phyloP scores from a whole-genome alignment of 2,888 invertebrate species.

The Formica aserva region DNA sequence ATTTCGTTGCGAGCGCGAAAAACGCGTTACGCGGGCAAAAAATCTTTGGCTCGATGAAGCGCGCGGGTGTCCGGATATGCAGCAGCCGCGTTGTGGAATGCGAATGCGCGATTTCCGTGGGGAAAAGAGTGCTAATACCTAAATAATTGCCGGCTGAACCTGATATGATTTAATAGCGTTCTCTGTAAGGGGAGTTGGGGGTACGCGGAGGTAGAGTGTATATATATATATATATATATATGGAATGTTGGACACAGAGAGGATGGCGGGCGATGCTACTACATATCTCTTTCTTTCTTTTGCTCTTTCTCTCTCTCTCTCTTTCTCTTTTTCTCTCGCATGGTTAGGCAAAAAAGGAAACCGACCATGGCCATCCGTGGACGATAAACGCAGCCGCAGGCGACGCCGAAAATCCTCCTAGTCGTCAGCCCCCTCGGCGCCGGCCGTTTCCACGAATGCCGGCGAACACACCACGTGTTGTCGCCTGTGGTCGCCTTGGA shows the following conservation, averaged over 20 bases:
- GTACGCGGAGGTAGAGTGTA: conserved; percentile 20
- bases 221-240: background rate
- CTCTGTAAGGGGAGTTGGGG: conserved; percentile 55
- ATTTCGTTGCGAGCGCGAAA: conserved; percentile 59
- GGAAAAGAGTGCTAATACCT: conserved; percentile 80
- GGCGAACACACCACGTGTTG: conserved; percentile 28
- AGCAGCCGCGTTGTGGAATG: conserved; percentile 48
- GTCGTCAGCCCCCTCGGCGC: conserved; percentile 24
- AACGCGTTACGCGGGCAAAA: conserved; percentile 64
- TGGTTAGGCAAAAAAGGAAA: conserved; percentile 63
- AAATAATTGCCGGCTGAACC: conserved; percentile 83
- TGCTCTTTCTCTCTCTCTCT: background rate
- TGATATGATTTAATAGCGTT: conserved; percentile 82
- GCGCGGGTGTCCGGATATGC: conserved; percentile 17
- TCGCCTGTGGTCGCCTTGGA: conserved; percentile 46
- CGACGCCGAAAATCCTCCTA: conserved; percentile 51
- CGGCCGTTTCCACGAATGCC: conserved; percentile 59
- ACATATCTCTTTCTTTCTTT: background rate
- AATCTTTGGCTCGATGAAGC: conserved; percentile 46
- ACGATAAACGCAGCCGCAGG: conserved; percentile 75
- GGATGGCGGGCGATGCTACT: conserved; percentile 9
- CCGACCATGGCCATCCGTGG: conserved; percentile 63
- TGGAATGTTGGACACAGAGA: conserved; percentile 17
- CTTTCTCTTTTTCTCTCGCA: conserved; percentile 50
- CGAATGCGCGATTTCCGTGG: conserved; percentile 60